These are phyloP conservation scores for Sylvilagus bachmani DNA, from an alignment of 2,113 vertebrate genomes.

Conservation along the genomic window DNA sequence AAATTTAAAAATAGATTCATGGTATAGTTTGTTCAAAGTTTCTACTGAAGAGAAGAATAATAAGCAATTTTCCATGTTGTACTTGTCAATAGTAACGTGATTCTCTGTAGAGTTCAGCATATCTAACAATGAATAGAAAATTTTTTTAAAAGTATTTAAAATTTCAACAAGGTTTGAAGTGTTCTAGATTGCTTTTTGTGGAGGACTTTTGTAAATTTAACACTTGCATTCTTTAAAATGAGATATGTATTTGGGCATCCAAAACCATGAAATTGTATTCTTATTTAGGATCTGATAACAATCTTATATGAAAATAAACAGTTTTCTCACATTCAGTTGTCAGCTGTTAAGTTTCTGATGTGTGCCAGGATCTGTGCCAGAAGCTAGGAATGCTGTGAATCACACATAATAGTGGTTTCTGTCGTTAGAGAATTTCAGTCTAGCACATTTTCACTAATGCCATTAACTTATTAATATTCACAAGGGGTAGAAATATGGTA, in stretches of 20 bases:
- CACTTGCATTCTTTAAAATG: neutral
- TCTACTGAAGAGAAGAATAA: neutral
- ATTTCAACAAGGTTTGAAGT: neutral
- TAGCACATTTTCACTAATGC: neutral
- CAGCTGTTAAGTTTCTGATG: neutral
- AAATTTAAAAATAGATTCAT: slow-evolving; percentile 6
- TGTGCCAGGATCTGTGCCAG: neutral
- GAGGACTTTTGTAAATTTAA: neutral
- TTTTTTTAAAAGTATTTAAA: neutral
- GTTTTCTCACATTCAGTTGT: neutral
- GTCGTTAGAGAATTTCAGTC: accelerated
- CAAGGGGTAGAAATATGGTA: neutral
- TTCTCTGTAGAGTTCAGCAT: neutral
- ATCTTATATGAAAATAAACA: neutral
- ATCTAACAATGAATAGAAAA: neutral
- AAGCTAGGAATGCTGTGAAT: neutral
- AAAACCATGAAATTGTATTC: neutral
- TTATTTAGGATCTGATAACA: neutral
- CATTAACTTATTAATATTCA: neutral
- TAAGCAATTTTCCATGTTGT: neutral
- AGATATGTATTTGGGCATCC: neutral
- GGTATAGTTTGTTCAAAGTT: neutral
- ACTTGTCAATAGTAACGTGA: neutral
- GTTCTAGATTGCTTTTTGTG: neutral
- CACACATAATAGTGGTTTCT: neutral